Percentiles rank a stretch among this genome's conserved stretches.
phyloP scores from a whole-genome alignment of 2,888 invertebrate species.

The Spisula solida region DNA sequence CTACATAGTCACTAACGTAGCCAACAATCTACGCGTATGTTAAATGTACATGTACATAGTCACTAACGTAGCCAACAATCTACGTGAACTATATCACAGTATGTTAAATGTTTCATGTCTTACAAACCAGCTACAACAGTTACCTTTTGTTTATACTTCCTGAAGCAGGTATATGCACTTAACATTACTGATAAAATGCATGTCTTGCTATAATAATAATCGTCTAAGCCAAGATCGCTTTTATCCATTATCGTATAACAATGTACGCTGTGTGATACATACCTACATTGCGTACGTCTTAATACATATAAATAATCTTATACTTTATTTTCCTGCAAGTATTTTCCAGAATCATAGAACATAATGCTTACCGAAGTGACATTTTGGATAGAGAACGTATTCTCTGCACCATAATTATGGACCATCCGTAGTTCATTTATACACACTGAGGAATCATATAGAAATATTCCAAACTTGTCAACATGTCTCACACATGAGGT shows the following conservation, averaged over 20 bases:
- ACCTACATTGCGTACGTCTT: not conserved
- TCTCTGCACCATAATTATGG: not conserved
- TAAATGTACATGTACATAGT: too few species aligned
- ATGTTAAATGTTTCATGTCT: not conserved
- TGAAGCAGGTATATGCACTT: constrained; percentile 19
- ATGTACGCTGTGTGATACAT: not conserved
- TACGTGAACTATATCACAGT: not conserved
- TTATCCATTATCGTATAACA: constrained; percentile 8
- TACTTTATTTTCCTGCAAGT: not conserved
- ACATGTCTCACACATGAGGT: too few species aligned
- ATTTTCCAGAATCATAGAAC: not conserved
- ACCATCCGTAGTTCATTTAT: not conserved
- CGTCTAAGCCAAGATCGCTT: not conserved
- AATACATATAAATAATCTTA: not conserved
- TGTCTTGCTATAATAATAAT: not conserved
- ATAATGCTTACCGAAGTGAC: not conserved
- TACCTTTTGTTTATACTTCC: constrained; percentile 10
- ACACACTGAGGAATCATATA: too few species aligned
- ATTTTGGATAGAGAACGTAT: not conserved
- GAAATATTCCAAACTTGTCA: too few species aligned
- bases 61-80: not conserved
- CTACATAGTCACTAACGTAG: too few species aligned
- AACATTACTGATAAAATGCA: constrained; percentile 7
- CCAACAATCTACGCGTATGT: too few species aligned
- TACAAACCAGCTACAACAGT: not conserved